These are phyloP conservation scores for Myiotriccus ornatus DNA, from an alignment of 2,797 vertebrate genomes.

Conservation along the genomic window DNA sequence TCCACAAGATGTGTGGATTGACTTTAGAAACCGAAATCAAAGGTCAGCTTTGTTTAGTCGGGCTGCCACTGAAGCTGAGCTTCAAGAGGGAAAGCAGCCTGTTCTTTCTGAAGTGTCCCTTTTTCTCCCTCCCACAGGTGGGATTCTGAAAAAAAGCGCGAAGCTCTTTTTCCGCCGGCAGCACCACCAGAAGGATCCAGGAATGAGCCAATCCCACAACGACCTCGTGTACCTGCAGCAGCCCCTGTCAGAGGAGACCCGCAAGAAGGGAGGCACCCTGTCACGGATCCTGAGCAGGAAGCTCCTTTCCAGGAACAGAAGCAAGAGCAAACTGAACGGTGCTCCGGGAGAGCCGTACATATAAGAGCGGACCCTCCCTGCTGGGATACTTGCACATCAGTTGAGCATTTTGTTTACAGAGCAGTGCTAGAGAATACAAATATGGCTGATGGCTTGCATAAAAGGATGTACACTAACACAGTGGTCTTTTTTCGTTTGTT, in stretches of 20 bases:
- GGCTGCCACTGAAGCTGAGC: neutral
- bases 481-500: neutral
- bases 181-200: slow-evolving; percentile 92
- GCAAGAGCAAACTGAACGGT: slow-evolving; percentile 80
- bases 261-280: slow-evolving; percentile 84
- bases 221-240: slow-evolving; percentile 93
- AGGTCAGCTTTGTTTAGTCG: neutral
- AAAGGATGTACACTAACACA: neutral
- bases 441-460: neutral
- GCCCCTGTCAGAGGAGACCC: slow-evolving; percentile 76
- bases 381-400: slow-evolving; percentile 52
- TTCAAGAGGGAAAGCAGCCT: neutral
- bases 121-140: slow-evolving; percentile 75
- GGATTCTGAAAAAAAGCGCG: slow-evolving; percentile 89
- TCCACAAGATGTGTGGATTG: neutral
- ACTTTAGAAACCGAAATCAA: neutral
- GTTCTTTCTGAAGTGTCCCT: neutral
- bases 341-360: slow-evolving; percentile 64
- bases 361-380: neutral
- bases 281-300: slow-evolving; percentile 86
- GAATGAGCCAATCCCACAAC: slow-evolving; percentile 97
- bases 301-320: slow-evolving; percentile 82
- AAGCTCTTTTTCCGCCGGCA: slow-evolving; percentile 93
- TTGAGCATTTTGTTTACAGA: slow-evolving; percentile 64
- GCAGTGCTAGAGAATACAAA: neutral